phyloP scores from a whole-genome alignment of 64 coral and sea anemone species.

The Porites australiensis region DNA sequence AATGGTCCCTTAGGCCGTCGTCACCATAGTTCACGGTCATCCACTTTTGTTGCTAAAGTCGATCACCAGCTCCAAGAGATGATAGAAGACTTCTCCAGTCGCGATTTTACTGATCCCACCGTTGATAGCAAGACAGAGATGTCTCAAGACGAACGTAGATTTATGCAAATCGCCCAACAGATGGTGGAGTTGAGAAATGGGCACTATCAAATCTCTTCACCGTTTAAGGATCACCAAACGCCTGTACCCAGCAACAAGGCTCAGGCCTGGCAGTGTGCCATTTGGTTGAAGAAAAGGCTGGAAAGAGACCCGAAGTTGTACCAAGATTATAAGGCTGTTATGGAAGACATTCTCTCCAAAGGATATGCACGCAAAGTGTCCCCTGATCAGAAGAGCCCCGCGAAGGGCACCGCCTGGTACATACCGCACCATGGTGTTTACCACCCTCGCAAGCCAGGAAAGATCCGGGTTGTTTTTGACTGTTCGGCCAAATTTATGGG shows the following conservation, averaged over 20 bases:
- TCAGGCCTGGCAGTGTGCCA: neutral
- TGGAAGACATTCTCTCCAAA: neutral
- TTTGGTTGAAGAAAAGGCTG: conserved; percentile 29
- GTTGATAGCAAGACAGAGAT: neutral
- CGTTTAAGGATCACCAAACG: neutral
- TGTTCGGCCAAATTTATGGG: too few species aligned
- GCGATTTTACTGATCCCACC: conserved; percentile 10
- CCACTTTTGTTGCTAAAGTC: neutral
- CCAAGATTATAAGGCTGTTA: neutral
- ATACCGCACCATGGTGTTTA: too few species aligned
- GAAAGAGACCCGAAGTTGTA: neutral
- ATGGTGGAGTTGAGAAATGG: neutral
- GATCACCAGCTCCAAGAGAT: neutral
- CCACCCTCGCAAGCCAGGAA: too few species aligned
- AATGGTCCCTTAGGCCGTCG: neutral
- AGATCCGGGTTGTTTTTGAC: too few species aligned
- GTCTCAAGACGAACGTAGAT: neutral
- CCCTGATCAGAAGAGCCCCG: neutral
- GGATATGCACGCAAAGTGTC: conserved; percentile 47
- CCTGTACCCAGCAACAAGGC: neutral
- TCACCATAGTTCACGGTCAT: neutral
- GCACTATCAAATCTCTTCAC: conserved; percentile 3
- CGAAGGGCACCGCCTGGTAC: conserved; percentile 49
- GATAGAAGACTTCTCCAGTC: conserved; percentile 12
- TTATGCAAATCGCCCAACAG: neutral